phyloP scores from a whole-genome alignment of 2,888 invertebrate genomes.

The Chloroclysta siterata region DNA sequence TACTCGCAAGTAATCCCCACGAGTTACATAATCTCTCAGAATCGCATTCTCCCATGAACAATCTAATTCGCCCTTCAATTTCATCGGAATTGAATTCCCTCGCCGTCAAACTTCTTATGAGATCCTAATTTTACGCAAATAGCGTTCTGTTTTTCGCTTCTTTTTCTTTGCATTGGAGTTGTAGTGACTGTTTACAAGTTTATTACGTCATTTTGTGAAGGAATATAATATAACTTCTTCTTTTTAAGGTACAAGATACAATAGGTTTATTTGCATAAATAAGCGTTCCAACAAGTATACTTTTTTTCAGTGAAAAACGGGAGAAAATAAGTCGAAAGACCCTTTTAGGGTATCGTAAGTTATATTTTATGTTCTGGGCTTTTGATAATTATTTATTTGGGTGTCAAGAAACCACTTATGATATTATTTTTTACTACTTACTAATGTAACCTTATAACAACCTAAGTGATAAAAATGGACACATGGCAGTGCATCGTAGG shows the following conservation, averaged over 20 bases:
- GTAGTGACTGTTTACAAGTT: conserved; percentile 34
- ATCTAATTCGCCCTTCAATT: conserved; percentile 74
- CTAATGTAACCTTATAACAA: too few relatives aligned
- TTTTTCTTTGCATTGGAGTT: conserved; percentile 28
- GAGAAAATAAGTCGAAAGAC: too few relatives aligned
- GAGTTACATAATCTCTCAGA: conserved; percentile 28
- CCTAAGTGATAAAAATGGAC: too few relatives aligned
- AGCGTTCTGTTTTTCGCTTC: conserved; percentile 53
- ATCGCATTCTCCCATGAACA: conserved; percentile 52
- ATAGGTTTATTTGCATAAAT: too few relatives aligned
- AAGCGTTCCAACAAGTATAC: not conserved
- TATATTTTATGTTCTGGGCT: too few relatives aligned
- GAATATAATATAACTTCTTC: not conserved
- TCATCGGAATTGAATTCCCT: conserved; percentile 69
- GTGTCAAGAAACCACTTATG: too few relatives aligned
- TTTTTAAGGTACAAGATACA: too few relatives aligned
- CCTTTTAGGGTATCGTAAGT: too few relatives aligned
- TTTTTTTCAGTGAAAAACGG: too few relatives aligned
- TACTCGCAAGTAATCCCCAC: conserved; percentile 7
- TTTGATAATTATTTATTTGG: too few relatives aligned
- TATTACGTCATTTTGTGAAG: conserved; percentile 23
- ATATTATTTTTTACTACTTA: too few relatives aligned
- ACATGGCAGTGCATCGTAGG: too few relatives aligned
- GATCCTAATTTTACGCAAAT: conserved; percentile 72
- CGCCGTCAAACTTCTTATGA: conserved; percentile 72